Evolutionary conservation across 2,888 invertebrate genomes (phyloP), one percentile per base, ranked within the genome.

Genomic region (Catocala fraxini): DNA sequence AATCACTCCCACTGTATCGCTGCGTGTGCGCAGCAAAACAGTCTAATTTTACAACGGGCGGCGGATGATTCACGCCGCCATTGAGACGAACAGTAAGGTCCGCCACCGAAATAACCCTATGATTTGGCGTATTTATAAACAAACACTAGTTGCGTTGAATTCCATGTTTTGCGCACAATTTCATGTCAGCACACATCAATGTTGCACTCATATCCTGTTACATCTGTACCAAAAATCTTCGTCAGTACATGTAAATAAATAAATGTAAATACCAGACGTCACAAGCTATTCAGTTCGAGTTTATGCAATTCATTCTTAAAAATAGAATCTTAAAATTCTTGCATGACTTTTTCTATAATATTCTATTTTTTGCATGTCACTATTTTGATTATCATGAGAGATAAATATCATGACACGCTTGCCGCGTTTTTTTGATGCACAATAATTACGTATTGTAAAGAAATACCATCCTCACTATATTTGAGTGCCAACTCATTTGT

Each of bases 41-140:
- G 63, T 85, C 90, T 91, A 90, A 89, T 84, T 91, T 85, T 89
- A 89, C 77, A 75, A 77, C 75, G 68, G 77, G 53, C 76, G 73
- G 64, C 69, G 71, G 77, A 75, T 90, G 90, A 90, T 75, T 90
- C 90, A 90, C 76, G 12, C 80, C 79, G 82, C 84, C 86, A 88
- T 88, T 88, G 88, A 89, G 89, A 85, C 82, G 85, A 80, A 84
- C 83, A 85, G 84, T 88, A 85, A 86, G 84, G 84, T 84, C 82
- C 63, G 55, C 75, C 70, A 77, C 81, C 57, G 70, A 85, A 89
- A 89, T 89, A 89, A 75, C 81, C 67, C 68, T 71, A 68, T 71
- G 77, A 81, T 81, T 82, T 83, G 81, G 81, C 84, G 79, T 85
- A 81, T 84, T n/a, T 77, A 82, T 83, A 84, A 86, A 84, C 84